Evolutionary conservation across 2,797 vertebrate genomes (phyloP).

Genomic region (Amphiprion clarkii): DNA sequence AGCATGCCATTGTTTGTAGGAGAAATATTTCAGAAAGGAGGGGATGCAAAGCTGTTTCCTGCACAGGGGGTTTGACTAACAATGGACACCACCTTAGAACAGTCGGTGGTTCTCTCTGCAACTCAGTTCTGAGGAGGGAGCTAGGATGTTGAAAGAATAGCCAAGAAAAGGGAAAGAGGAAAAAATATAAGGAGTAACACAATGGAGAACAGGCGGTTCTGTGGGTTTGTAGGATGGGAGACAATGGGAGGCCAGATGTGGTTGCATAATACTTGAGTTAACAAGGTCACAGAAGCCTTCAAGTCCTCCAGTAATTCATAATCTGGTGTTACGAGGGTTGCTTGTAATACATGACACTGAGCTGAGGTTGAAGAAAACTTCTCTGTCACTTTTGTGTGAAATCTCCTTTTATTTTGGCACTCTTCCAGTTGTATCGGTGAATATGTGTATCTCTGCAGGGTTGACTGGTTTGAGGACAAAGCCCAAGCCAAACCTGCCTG

Average conservation of each 20-base stretch:
- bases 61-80: conserved; percentile 70
- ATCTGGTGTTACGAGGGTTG: not conserved
- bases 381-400: not conserved
- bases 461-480: conserved; percentile 20
- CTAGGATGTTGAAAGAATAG: conserved; percentile 82
- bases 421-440: conserved; percentile 2
- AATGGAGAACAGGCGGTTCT: conserved; percentile 61
- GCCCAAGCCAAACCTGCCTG: conserved; percentile 39
- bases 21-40: conserved; percentile 76
- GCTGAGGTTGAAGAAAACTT: not conserved
- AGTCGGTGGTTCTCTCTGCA: conserved; percentile 69
- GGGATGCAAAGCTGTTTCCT: conserved; percentile 84
- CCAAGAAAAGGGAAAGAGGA: conserved; percentile 72
- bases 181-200: conserved; percentile 70
- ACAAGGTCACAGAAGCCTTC: conserved; percentile 36
- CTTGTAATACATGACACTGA: not conserved
- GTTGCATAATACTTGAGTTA: conserved; percentile 64
- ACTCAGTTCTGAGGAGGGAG: conserved; percentile 70
- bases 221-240: conserved; percentile 54
- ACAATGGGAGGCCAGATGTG: conserved; percentile 71
- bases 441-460: not conserved
- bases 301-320: not conserved
- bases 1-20: conserved; percentile 81
- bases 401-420: not conserved
- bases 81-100: conserved; percentile 73